Evolutionary conservation across 2,797 vertebrate genomes (phyloP).

Genomic region (Gadopsis bispinosus): DNA sequence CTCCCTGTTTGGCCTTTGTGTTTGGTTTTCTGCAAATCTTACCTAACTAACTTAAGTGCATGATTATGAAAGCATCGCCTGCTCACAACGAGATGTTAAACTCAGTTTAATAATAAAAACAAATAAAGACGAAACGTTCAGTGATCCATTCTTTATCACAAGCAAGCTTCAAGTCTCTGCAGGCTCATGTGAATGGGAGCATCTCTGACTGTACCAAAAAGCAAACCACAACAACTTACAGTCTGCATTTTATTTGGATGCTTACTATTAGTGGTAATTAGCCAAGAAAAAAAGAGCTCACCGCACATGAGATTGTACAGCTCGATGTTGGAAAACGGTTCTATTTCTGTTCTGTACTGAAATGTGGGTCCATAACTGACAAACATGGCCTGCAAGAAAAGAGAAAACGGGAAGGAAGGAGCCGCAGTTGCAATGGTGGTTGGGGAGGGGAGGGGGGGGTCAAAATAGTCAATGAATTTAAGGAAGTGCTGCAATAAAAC

Average conservation of each 20-base stretch:
- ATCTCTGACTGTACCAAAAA: neutral
- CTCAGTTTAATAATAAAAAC: too few species aligned
- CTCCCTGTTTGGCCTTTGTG: too few species aligned
- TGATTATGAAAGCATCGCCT: neutral
- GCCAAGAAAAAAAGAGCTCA: slow-evolving; percentile 50
- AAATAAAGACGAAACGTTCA: neutral
- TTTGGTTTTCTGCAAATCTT: neutral
- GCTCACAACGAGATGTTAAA: neutral
- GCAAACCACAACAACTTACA: neutral
- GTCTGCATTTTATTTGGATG: neutral
- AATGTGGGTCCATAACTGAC: slow-evolving; percentile 85
- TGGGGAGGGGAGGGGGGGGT: neutral
- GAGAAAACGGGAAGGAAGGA: neutral
- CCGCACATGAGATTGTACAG: slow-evolving; percentile 89
- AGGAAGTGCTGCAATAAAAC: neutral
- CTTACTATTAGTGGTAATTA: neutral
- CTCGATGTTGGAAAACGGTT: slow-evolving; percentile 85
- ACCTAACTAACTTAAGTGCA: neutral
- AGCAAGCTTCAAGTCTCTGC: neutral
- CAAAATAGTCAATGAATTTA: neutral
- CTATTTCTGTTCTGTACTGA: slow-evolving; percentile 58
- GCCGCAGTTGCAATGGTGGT: neutral
- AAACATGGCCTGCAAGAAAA: slow-evolving; percentile 81
- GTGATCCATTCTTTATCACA: neutral
- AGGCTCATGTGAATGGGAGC: neutral